phyloP scores from a whole-genome alignment of 2,113 vertebrate species.

The Cromileptes altivelis region DNA sequence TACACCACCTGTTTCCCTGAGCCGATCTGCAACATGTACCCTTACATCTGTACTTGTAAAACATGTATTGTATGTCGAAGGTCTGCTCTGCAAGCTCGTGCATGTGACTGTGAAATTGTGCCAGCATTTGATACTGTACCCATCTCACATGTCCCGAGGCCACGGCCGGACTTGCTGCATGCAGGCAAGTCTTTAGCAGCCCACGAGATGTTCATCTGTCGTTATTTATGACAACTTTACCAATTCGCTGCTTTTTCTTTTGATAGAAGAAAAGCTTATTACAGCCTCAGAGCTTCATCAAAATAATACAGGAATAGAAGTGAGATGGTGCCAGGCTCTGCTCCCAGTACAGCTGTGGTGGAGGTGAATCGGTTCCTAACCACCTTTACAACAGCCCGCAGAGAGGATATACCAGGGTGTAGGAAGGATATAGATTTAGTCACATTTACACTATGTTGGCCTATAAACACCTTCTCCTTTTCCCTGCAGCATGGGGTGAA shows the following conservation, averaged over 20 bases:
- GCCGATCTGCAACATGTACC: slow-evolving; percentile 7
- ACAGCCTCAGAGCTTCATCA: neutral
- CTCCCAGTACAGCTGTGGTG: neutral
- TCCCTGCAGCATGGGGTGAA: slow-evolving; percentile 32
- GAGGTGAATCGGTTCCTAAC: slow-evolving; percentile 11
- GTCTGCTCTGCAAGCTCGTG: neutral
- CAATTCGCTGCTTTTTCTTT: too few relatives aligned
- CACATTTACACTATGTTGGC: slow-evolving; percentile 68
- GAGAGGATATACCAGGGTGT: slow-evolving; percentile 33
- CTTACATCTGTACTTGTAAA: slow-evolving; percentile 38
- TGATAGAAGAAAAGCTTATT: neutral
- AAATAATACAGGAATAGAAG: too few relatives aligned
- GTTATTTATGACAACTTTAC: neutral
- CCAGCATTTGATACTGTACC: slow-evolving; percentile 33
- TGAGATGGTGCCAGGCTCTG: neutral
- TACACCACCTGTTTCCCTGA: slow-evolving; percentile 38
- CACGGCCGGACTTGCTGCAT: neutral
- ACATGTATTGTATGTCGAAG: slow-evolving; percentile 34
- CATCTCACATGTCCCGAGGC: slow-evolving; percentile 38
- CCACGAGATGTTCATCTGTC: neutral
- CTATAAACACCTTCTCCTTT: slow-evolving; percentile 68
- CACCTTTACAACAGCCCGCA: slow-evolving; percentile 23
- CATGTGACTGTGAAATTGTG: slow-evolving; percentile 3
- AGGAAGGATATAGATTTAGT: slow-evolving; percentile 70
- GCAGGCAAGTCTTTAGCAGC: neutral